A percentile compares a stretch with the other conserved stretches of the same genome.
These are phyloP conservation scores for Hypercompe scribonia DNA, from an alignment of 2,888 invertebrate species.

Conservation along the genomic window DNA sequence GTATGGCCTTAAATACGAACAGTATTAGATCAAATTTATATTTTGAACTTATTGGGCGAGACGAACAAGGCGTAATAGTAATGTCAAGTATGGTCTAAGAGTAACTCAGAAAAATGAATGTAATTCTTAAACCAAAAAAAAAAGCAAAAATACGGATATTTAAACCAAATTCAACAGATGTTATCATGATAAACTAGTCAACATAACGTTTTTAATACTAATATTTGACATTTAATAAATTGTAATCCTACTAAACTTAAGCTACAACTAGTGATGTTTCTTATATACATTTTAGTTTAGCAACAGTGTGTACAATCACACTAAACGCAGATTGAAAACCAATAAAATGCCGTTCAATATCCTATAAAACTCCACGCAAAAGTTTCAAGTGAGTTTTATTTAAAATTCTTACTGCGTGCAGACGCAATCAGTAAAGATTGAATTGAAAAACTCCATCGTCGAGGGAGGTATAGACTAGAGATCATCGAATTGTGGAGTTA, in stretches of 20 bases:
- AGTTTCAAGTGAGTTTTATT: conserved; percentile 57
- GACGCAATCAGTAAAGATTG: conserved; percentile 58
- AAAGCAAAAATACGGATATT: not conserved
- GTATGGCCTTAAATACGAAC: not conserved
- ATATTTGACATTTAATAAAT: not conserved
- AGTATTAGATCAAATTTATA: no score
- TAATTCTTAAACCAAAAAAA: not conserved
- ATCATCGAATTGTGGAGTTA: conserved; percentile 15
- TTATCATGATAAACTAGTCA: not conserved
- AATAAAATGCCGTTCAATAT: conserved; percentile 64
- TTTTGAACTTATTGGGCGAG: not conserved
- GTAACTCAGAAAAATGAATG: not conserved
- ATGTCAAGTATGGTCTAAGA: not conserved
- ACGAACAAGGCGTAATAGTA: not conserved
- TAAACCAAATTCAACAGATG: not conserved
- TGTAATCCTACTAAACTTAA: not conserved
- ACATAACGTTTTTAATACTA: not conserved
- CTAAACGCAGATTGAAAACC: conserved; percentile 60
- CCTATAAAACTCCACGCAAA: conserved; percentile 56
- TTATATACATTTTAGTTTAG: conserved; percentile 21
- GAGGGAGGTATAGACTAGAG: conserved; percentile 4
- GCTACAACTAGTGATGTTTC: not conserved
- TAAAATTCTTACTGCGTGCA: conserved; percentile 68
- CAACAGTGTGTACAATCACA: conserved; percentile 44
- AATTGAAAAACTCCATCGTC: conserved; percentile 43